Evolutionary conservation across 2,113 vertebrate species (phyloP).

Genomic region (Electrona antarctica): DNA sequence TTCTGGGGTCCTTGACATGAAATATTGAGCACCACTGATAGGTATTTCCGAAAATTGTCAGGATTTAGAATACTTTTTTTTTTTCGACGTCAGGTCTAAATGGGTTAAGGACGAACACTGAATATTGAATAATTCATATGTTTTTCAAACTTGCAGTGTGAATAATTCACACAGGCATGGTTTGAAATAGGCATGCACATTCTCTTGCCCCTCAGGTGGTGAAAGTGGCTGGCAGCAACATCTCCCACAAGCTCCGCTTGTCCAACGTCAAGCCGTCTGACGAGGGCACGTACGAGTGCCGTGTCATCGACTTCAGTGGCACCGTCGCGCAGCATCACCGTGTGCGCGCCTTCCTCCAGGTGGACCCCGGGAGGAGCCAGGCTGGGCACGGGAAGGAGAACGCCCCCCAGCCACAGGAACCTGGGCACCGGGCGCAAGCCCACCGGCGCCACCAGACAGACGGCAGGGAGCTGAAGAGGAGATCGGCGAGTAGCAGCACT

Average conservation of each 20-base stretch:
- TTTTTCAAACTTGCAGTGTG: background rate
- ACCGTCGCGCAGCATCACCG: conserved; percentile 88
- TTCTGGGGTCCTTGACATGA: no score
- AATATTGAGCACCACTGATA: no score
- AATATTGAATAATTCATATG: background rate
- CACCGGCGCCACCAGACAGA: conserved; percentile 81
- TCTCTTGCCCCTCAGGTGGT: conserved; percentile 83
- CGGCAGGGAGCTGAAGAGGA: conserved; percentile 82
- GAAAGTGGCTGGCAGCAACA: conserved; percentile 96
- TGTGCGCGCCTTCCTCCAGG: conserved; percentile 91
- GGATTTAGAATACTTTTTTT: no score
- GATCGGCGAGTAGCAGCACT: conserved; percentile 69
- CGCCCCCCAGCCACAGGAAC: conserved; percentile 64
- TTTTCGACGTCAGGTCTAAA: no score
- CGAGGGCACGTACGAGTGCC: conserved; percentile 94
- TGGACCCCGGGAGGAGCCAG: conserved; percentile 82
- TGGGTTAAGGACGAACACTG: background rate
- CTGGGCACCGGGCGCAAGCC: conserved; percentile 51
- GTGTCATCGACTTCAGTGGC: conserved; percentile 94
- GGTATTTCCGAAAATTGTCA: no score
- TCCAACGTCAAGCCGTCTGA: conserved; percentile 90
- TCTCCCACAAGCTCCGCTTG: conserved; percentile 96
- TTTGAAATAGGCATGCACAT: background rate
- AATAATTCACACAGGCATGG: background rate
- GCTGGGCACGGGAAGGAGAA: background rate